Evolutionary conservation across 2,797 vertebrate genomes (phyloP).

Genomic region (Masticophis lateralis): DNA sequence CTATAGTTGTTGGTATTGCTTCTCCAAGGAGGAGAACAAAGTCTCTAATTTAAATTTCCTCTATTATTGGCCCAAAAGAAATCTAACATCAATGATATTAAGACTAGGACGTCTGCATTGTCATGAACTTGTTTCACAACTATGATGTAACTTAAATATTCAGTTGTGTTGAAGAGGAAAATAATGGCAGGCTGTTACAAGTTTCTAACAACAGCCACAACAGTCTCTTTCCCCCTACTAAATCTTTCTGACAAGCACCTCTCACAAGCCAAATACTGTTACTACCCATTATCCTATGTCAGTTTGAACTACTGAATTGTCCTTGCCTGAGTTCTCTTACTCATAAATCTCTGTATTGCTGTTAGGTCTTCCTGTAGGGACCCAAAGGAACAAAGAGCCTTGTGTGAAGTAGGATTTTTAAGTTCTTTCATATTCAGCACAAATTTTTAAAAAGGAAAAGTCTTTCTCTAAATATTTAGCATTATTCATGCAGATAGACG

Average conservation of each 20-base stretch:
- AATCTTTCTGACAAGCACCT: background rate
- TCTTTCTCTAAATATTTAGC: background rate
- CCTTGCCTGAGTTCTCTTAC: background rate
- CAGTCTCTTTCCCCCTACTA: background rate
- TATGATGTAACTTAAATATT: constrained; percentile 37
- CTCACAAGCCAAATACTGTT: constrained; percentile 44
- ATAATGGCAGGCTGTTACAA: constrained; percentile 50
- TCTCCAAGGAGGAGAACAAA: constrained; percentile 42
- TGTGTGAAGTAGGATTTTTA: background rate
- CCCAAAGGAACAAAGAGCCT: background rate
- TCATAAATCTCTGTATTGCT: constrained; percentile 7
- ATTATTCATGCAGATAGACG: background rate
- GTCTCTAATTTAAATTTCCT: constrained; percentile 43
- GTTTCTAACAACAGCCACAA: constrained; percentile 25
- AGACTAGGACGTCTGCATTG: constrained; percentile 39
- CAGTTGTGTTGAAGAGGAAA: background rate
- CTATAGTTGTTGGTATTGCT: background rate
- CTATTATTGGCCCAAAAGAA: constrained; percentile 49
- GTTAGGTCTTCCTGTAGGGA: constrained; percentile 36
- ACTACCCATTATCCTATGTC: constrained; percentile 29
- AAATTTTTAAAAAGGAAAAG: background rate
- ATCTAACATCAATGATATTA: constrained; percentile 44
- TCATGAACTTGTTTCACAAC: constrained; percentile 48
- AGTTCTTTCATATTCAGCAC: background rate
- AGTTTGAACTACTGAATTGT: constrained; percentile 37